phyloP scores from a whole-genome alignment of 2,113 vertebrate species.

The Pelvicachromis taeniatus region DNA sequence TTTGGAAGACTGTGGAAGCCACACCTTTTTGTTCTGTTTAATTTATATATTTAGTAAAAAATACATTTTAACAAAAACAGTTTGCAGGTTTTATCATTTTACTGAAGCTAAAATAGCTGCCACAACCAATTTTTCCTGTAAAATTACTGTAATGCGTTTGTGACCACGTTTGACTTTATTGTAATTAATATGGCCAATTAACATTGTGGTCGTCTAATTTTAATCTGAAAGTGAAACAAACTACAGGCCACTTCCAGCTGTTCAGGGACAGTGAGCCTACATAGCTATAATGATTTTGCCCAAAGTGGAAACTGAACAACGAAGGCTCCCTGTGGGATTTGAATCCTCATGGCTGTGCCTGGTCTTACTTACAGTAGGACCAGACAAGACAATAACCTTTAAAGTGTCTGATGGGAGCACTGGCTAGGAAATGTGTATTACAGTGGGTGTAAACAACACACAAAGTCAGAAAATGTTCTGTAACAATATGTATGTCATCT shows the following conservation, averaged over 20 bases:
- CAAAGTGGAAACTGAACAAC: neutral
- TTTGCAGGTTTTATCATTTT: neutral
- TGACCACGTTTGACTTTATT: neutral
- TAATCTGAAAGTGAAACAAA: neutral
- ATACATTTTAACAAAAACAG: neutral
- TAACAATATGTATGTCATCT: neutral
- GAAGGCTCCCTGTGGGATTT: neutral
- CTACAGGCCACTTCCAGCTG: neutral
- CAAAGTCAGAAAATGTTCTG: neutral
- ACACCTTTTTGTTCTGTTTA: neutral
- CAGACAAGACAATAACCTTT: neutral
- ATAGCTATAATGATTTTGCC: neutral
- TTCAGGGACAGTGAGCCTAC: neutral
- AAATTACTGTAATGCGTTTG: neutral
- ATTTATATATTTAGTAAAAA: neutral
- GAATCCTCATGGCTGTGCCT: neutral
- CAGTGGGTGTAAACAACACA: neutral
- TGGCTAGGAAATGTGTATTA: neutral
- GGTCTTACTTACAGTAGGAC: conserved; percentile 5
- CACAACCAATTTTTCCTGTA: neutral
- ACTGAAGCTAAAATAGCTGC: neutral
- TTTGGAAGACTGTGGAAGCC: neutral
- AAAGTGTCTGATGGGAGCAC: neutral
- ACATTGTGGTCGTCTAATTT: neutral
- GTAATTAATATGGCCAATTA: neutral